Percentiles rank a stretch among this genome's conserved stretches.
Conservation (phyloP, 2,113 vertebrate species). For the Onychostoma macrolepis region DNA sequence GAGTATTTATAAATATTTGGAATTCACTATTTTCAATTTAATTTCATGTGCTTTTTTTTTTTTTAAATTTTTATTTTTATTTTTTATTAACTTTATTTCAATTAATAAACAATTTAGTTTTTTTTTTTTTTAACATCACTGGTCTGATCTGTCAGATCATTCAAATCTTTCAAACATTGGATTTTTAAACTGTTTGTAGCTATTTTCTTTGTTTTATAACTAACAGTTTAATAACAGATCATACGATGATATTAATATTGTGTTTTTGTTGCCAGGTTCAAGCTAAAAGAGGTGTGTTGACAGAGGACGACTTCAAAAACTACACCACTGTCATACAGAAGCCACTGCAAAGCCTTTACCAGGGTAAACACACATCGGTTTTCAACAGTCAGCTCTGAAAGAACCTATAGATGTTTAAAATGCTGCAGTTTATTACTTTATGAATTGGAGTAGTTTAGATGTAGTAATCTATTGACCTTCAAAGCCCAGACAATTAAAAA, state of each 20-base stretch:
- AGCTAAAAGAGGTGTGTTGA: conserved; percentile 83
- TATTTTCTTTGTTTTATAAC: neutral
- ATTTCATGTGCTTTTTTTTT: neutral
- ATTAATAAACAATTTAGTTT: too few relatives aligned
- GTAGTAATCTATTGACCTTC: neutral
- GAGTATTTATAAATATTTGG: neutral
- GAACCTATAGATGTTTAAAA: too few relatives aligned
- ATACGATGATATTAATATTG: neutral
- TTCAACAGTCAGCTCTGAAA: too few relatives aligned
- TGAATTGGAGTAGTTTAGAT: neutral
- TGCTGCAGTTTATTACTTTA: too few relatives aligned
- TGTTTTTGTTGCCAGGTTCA: conserved; percentile 77
- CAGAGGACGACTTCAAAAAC: conserved; percentile 90
- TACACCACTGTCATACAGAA: conserved; percentile 85
- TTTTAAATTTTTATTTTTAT: too few relatives aligned
- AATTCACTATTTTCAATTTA: neutral
- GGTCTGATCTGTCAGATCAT: neutral
- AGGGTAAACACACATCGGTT: conserved; percentile 74
- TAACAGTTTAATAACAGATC: neutral
- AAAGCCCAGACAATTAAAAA: neutral
- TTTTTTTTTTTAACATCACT: too few relatives aligned
- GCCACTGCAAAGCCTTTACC: conserved; percentile 86
- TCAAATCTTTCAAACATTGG: too few relatives aligned
- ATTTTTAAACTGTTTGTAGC: neutral
- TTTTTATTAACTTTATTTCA: too few relatives aligned